Base-by-base conservation (phyloP, 2,113 vertebrate genomes). In the Morone saxatilis region DNA sequence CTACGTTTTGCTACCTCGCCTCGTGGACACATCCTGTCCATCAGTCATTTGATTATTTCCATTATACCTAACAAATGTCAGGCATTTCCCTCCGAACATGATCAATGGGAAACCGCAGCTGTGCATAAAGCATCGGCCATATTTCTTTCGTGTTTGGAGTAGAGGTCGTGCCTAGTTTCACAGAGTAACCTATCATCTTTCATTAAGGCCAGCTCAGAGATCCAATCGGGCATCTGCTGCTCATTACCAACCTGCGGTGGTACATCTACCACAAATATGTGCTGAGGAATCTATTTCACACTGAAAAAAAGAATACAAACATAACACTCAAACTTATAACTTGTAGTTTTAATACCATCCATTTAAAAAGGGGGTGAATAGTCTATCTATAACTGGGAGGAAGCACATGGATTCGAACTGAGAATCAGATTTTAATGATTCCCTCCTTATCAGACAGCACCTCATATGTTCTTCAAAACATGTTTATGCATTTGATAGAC, bases 211-310 rank as follows among this genome's bases (percentile, higher is more conserved):
- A 22, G 73, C 86, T 87, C 80, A 0, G 31, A 87, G 90, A 92
- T 92, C 84, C 86, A 90, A 91, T 89, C 90, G 91, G 85, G 89
- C 94, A 95, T 94, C 94, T 95, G 94, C 89, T 89, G 83, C 85
- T 90, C 84, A 92, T 95, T 93, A 94, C 88, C 78, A 89, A 83
- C 71, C 89, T 84, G 76, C 31, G 43, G 69, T 84, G 51, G 75
- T 72, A 82, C 91, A 85, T 81, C 57, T 67, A 90, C 91, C 86
- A 81, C 74, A 86, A 86, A 88, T 81, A 91, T 83, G 81, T 83
- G 85, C 89, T 65, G 76, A 84, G 84, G 80, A 86, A 80, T 87
- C 70, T 48, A 56, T 83, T 84, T 90, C 60, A 56, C 50, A 8
- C 66, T 41, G n/a, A 71, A 69, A 76, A 51, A 68, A 63, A 75